Percentiles rank a stretch among this genome's conserved stretches.
phyloP scores from a whole-genome alignment of 2,797 vertebrate genomes.

The Rhinella marina region DNA sequence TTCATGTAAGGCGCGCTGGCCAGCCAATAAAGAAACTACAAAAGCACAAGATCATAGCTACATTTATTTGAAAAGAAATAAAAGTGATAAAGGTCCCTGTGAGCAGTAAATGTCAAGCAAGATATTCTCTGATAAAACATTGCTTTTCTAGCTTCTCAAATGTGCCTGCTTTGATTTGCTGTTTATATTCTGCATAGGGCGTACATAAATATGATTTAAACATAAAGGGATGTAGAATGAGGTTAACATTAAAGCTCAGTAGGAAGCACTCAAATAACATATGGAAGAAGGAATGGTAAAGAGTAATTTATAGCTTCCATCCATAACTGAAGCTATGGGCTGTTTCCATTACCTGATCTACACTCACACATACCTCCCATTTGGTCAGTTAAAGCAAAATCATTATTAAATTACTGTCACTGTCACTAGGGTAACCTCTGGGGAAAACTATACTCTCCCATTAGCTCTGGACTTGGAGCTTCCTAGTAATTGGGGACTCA shows the following conservation, averaged over 20 bases:
- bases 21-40: conserved; percentile 23
- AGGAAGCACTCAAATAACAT: not conserved
- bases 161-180: conserved; percentile 34
- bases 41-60: conserved; percentile 47
- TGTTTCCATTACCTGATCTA: not conserved
- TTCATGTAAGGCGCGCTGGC: conserved; percentile 24
- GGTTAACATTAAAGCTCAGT: conserved; percentile 35
- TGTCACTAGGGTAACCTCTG: too few species aligned
- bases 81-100: conserved; percentile 51
- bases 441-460: too few species aligned
- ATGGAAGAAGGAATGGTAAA: not conserved
- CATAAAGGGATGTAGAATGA: conserved; percentile 2
- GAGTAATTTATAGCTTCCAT: not conserved
- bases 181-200: conserved; percentile 34
- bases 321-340: not conserved
- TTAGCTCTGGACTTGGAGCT: too few species aligned
- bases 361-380: not conserved
- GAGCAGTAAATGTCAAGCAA: conserved; percentile 50
- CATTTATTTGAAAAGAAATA: conserved; percentile 55
- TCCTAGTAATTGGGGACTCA: too few species aligned
- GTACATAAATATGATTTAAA: conserved; percentile 35
- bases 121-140: conserved; percentile 48
- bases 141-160: conserved; percentile 38
- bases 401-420: too few species aligned
- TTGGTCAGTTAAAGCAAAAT: not conserved